Percentiles rank a stretch among this genome's conserved stretches.
Conservation (phyloP, 2,888 invertebrate genomes). For the Agrotis ipsilon region DNA sequence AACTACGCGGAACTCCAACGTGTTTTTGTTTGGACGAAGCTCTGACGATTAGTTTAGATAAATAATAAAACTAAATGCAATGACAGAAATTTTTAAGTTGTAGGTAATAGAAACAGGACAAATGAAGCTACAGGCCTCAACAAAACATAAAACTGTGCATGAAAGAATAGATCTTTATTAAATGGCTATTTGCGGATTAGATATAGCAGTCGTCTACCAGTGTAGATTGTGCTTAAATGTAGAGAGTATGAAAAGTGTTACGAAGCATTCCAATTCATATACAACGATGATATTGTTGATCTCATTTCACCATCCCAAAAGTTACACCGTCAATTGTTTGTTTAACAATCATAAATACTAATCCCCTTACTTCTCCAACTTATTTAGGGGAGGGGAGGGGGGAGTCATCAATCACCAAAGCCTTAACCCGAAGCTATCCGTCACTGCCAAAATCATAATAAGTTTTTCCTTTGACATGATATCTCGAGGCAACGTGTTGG, state of each 20-base stretch:
- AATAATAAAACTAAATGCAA: too few species aligned
- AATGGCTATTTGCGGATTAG: too few species aligned
- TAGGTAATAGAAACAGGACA: background rate
- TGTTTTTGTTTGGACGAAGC: conserved; percentile 5
- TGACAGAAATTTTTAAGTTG: too few species aligned
- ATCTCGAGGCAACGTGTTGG: conserved; percentile 19
- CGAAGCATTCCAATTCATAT: too few species aligned
- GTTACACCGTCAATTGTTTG: background rate
- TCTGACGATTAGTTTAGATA: too few species aligned
- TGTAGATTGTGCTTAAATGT: too few species aligned
- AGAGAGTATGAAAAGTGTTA: too few species aligned
- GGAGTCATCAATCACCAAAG: conserved; percentile 50
- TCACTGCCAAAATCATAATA: conserved; percentile 63
- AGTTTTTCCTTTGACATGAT: conserved; percentile 46
- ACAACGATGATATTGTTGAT: too few species aligned
- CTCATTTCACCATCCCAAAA: background rate
- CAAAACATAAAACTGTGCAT: too few species aligned
- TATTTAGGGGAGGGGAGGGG: background rate
- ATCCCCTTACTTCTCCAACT: conserved; percentile 32
- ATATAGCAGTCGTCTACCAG: too few species aligned
- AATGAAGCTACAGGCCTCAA: too few species aligned
- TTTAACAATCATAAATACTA: conserved; percentile 27
- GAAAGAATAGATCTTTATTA: too few species aligned
- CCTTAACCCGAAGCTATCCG: conserved; percentile 44
- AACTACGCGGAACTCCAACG: conserved; percentile 8